Conservation (phyloP, 1,140 invertebrate genomes). For the Euglossa dilemma region DNA sequence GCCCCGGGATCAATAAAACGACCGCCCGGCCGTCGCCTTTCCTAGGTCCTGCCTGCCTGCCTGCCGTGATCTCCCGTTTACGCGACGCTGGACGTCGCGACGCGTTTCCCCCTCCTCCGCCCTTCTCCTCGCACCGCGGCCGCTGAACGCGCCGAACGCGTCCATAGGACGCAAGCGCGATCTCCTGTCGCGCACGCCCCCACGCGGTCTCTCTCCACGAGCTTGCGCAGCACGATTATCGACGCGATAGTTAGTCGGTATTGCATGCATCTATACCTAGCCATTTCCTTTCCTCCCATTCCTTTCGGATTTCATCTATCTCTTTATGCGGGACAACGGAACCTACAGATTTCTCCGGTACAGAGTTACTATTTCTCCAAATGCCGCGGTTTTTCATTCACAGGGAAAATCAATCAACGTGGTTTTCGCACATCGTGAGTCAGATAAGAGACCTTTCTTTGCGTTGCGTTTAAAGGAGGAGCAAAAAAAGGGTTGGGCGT, state of each 20-base stretch:
- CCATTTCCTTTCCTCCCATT: neutral
- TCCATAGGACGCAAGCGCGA: slow-evolving; percentile 44
- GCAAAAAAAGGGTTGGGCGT: neutral
- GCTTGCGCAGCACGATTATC: slow-evolving; percentile 57
- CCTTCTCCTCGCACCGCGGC: slow-evolving; percentile 30
- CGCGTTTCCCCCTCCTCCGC: slow-evolving; percentile 46
- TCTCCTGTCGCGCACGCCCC: slow-evolving; percentile 50
- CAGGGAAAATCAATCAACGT: neutral
- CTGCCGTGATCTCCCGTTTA: slow-evolving; percentile 64
- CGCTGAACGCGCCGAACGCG: slow-evolving; percentile 41
- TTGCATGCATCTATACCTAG: slow-evolving; percentile 33
- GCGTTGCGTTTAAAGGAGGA: neutral
- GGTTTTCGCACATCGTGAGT: neutral
- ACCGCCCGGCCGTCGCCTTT: slow-evolving; percentile 79
- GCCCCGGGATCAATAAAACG: slow-evolving; percentile 82
- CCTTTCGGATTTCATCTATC: neutral
- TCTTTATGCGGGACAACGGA: slow-evolving; percentile 7
- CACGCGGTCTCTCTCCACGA: slow-evolving; percentile 26
- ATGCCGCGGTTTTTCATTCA: neutral
- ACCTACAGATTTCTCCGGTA: neutral
- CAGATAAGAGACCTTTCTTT: neutral
- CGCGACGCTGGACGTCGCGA: slow-evolving; percentile 70
- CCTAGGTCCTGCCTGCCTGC: slow-evolving; percentile 73
- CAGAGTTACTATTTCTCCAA: neutral
- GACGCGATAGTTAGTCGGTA: slow-evolving; percentile 43